These are phyloP conservation scores for Dissostichus mawsoni DNA, from an alignment of 2,113 vertebrate genomes.

Conservation along the genomic window DNA sequence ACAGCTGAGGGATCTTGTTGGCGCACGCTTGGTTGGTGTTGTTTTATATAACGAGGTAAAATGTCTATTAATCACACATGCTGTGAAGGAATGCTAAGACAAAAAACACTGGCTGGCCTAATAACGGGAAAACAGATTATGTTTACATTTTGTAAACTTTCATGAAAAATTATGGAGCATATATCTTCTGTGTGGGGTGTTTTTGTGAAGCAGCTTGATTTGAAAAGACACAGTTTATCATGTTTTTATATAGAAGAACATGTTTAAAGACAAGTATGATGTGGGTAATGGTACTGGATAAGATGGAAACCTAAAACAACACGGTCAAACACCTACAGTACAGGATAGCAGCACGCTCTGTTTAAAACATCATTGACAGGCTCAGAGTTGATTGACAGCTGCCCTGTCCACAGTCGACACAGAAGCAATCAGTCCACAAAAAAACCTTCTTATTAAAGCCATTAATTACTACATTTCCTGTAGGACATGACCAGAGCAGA, in stretches of 20 bases:
- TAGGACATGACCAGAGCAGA: slow-evolving; percentile 10
- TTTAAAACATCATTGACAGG: background rate
- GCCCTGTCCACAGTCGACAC: slow-evolving; percentile 5
- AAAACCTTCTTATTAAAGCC: slow-evolving; percentile 29
- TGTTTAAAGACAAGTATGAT: background rate
- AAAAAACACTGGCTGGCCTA: background rate
- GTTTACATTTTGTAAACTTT: slow-evolving; percentile 15
- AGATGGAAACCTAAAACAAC: background rate
- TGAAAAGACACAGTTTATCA: background rate
- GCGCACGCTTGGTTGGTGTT: slow-evolving; percentile 18
- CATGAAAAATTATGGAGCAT: background rate
- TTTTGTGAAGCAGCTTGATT: background rate
- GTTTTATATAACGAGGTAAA: slow-evolving; percentile 19
- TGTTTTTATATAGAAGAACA: background rate
- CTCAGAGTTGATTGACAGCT: slow-evolving; percentile 47
- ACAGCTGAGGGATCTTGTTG: slow-evolving; percentile 33
- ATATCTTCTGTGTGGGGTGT: background rate
- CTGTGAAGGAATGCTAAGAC: slow-evolving; percentile 4
- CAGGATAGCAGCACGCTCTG: background rate
- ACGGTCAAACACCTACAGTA: background rate
- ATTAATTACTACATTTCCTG: slow-evolving; percentile 22
- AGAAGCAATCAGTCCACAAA: slow-evolving; percentile 34
- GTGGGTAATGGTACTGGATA: background rate
- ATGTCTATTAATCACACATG: slow-evolving; percentile 26
- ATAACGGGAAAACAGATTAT: slow-evolving; percentile 21